A percentile compares a stretch with the other conserved stretches of the same genome.
phyloP scores from a whole-genome alignment of 2,888 invertebrate genomes.

The Lampropteryx suffumata region DNA sequence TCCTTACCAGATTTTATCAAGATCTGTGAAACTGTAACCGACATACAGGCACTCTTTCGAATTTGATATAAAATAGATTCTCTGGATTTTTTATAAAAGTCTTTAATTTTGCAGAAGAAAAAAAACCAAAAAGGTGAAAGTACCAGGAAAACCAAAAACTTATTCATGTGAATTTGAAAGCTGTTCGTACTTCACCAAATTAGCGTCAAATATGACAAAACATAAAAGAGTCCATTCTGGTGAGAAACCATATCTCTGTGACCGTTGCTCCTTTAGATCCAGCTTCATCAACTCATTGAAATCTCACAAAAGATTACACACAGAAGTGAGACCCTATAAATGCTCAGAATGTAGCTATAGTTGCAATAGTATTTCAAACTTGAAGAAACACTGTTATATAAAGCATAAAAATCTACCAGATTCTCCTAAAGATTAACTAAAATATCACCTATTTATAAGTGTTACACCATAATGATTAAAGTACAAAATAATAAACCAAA shows the following conservation, averaged over 20 bases:
- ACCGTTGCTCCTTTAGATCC: conserved; percentile 70
- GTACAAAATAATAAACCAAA: conserved; percentile 18
- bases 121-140: conserved; percentile 46
- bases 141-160: conserved; percentile 69
- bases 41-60: too few species aligned
- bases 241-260: conserved; percentile 74
- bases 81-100: too few species aligned
- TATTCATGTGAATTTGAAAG: conserved; percentile 75
- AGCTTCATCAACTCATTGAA: conserved; percentile 75
- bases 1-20: too few species aligned
- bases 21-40: too few species aligned
- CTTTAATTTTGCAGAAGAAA: conserved; percentile 34
- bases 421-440: too few species aligned
- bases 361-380: conserved; percentile 76
- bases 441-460: too few species aligned
- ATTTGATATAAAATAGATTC: too few species aligned
- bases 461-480: too few species aligned
- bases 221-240: conserved; percentile 71
- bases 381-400: conserved; percentile 64
- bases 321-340: conserved; percentile 64
- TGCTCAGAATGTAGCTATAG: conserved; percentile 67
- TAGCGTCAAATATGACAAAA: conserved; percentile 72
- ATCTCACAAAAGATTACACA: conserved; percentile 70
- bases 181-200: conserved; percentile 80
- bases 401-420: conserved; percentile 24